phyloP scores from a whole-genome alignment of 2,113 vertebrate genomes.

The Labeo catla region DNA sequence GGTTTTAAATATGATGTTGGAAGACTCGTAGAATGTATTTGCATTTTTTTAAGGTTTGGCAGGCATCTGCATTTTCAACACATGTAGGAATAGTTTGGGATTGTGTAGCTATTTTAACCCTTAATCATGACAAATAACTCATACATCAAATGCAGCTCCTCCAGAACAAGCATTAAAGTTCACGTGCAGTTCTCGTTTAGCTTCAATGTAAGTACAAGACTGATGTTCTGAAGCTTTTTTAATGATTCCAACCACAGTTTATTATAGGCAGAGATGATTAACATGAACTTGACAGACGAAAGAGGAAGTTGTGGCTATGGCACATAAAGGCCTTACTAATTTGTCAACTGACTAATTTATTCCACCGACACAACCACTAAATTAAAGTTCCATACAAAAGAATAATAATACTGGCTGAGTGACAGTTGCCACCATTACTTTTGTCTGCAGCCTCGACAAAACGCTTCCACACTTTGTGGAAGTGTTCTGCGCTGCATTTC shows the following conservation, averaged over 20 bases:
- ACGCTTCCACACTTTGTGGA: not conserved
- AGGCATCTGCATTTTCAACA: too few species aligned
- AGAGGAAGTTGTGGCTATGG: conserved; percentile 42
- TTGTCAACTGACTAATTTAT: conserved; percentile 50
- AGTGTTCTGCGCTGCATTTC: not conserved
- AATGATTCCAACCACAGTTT: conserved; percentile 38
- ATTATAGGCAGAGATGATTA: conserved; percentile 38
- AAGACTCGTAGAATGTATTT: not conserved
- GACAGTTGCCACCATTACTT: conserved; percentile 20
- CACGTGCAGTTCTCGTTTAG: not conserved
- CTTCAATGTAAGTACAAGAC: not conserved
- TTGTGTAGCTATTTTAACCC: not conserved
- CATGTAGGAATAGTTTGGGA: not conserved
- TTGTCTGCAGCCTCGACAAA: conserved; percentile 1
- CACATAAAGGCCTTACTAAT: conserved; percentile 37
- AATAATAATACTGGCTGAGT: conserved; percentile 47
- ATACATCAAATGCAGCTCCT: not conserved
- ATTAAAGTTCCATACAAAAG: conserved; percentile 42
- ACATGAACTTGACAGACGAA: conserved; percentile 8
- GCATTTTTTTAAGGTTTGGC: too few species aligned
- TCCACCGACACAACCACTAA: conserved; percentile 51
- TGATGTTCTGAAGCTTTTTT: conserved; percentile 18
- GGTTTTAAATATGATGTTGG: not conserved
- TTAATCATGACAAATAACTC: not conserved
- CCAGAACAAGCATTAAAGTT: not conserved